phyloP scores from a whole-genome alignment of 2,113 vertebrate genomes.

The Myrmecophaga tridactyla region DNA sequence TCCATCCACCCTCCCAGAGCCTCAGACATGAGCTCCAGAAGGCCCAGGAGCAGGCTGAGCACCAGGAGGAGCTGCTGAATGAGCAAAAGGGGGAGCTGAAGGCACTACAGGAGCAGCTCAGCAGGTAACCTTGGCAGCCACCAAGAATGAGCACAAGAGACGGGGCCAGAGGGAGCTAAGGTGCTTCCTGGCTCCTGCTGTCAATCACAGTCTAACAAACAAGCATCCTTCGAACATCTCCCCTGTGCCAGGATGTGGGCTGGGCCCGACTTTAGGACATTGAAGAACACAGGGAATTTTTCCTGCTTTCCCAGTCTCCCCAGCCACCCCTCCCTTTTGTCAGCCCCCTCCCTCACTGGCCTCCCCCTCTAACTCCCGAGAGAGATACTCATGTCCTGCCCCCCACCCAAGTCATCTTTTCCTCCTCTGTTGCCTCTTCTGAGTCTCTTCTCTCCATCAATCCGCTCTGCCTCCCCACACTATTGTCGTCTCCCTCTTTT shows the following conservation, averaged over 20 bases:
- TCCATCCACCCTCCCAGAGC: slow-evolving; percentile 50
- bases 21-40: slow-evolving; percentile 36
- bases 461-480: neutral
- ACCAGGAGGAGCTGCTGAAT: slow-evolving; percentile 67
- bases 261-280: neutral
- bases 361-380: neutral
- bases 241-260: accelerated
- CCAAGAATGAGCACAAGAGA: neutral
- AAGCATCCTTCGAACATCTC: neutral
- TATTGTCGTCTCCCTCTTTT: neutral
- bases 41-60: slow-evolving; percentile 39
- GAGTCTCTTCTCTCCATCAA: neutral
- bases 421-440: neutral
- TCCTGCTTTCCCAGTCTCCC: neutral
- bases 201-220: accelerated
- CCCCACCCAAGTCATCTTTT: neutral
- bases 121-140: slow-evolving; percentile 73
- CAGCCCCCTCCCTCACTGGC: neutral
- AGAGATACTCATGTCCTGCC: neutral
- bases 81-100: slow-evolving; percentile 55
- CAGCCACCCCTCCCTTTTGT: neutral
- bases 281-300: neutral
- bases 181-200: neutral
- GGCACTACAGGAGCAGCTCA: slow-evolving; percentile 75
- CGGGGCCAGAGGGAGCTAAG: accelerated